A percentile compares a stretch with the other conserved stretches of the same genome.
Conservation (phyloP, 2,888 invertebrate genomes). For the Heteromyza rotundicornis region DNA sequence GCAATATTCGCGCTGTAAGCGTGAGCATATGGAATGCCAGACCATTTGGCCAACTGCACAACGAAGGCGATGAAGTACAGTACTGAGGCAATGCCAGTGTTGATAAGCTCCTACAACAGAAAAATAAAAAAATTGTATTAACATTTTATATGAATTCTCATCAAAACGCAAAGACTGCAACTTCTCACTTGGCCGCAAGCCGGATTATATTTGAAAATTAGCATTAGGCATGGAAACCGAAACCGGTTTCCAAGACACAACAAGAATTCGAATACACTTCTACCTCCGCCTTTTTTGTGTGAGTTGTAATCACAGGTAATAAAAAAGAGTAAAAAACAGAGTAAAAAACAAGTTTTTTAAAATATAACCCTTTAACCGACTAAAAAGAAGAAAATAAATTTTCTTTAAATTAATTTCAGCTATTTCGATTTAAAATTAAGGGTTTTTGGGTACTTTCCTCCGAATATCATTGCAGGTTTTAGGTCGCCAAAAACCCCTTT, state of each 20-base stretch:
- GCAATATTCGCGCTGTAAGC: slow-evolving; percentile 70
- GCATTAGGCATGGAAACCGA: slow-evolving; percentile 16
- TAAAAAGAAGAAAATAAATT: no score
- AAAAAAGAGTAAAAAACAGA: no score
- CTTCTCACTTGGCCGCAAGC: slow-evolving; percentile 7
- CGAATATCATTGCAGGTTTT: no score
- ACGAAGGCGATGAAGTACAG: slow-evolving; percentile 83
- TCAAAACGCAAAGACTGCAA: slow-evolving; percentile 13
- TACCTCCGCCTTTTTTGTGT: no score
- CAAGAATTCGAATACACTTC: neutral
- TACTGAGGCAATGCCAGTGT: slow-evolving; percentile 73
- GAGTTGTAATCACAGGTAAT: no score
- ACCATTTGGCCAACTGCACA: slow-evolving; percentile 74
- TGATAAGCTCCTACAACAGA: slow-evolving; percentile 77
- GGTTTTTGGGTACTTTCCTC: no score
- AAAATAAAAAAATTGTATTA: slow-evolving; percentile 3
- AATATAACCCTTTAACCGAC: no score
- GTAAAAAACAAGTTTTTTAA: no score
- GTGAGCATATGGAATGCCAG: slow-evolving; percentile 46
- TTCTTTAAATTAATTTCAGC: no score
- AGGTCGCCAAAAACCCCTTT: no score
- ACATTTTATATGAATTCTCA: no score
- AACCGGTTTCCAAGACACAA: slow-evolving; percentile 6
- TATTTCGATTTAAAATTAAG: no score
- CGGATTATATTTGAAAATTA: slow-evolving; percentile 14